These are phyloP conservation scores for Galaxias olidus DNA, from an alignment of 2,797 vertebrate genomes.

Conservation along the genomic window DNA sequence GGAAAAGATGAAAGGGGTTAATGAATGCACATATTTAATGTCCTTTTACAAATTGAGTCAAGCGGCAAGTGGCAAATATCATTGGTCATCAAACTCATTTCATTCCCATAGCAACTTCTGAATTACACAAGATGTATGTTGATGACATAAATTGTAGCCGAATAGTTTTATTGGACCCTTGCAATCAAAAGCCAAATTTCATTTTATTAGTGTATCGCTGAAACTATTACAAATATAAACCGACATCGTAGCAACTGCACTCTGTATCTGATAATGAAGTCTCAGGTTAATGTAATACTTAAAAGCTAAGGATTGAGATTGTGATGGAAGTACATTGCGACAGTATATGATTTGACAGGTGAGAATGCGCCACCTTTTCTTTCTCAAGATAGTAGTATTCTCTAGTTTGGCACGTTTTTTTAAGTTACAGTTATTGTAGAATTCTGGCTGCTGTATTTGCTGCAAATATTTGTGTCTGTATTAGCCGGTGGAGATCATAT, in stretches of 20 bases:
- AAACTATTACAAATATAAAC: too few species aligned
- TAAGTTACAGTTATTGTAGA: neutral
- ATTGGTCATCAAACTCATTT: constrained; percentile 47
- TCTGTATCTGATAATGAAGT: too few species aligned
- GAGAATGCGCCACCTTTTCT: neutral
- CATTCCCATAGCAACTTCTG: constrained; percentile 30
- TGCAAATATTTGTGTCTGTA: neutral
- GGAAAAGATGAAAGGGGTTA: constrained; percentile 36
- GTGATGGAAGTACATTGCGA: too few species aligned
- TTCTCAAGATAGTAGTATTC: too few species aligned
- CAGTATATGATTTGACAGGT: neutral
- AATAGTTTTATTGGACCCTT: constrained; percentile 15
- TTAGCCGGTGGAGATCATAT: constrained; percentile 17
- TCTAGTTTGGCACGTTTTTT: neutral
- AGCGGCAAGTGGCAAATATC: constrained; percentile 42
- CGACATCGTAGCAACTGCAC: too few species aligned
- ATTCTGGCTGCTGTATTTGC: neutral
- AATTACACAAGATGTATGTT: constrained; percentile 28
- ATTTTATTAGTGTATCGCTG: neutral
- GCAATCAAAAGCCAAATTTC: too few species aligned
- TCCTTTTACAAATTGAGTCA: constrained; percentile 22
- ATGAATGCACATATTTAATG: constrained; percentile 50
- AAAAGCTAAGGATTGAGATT: too few species aligned
- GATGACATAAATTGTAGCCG: constrained; percentile 11
- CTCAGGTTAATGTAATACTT: too few species aligned